Conservation (phyloP, 1,140 invertebrate genomes). For the Archegozetes longisetosus region DNA sequence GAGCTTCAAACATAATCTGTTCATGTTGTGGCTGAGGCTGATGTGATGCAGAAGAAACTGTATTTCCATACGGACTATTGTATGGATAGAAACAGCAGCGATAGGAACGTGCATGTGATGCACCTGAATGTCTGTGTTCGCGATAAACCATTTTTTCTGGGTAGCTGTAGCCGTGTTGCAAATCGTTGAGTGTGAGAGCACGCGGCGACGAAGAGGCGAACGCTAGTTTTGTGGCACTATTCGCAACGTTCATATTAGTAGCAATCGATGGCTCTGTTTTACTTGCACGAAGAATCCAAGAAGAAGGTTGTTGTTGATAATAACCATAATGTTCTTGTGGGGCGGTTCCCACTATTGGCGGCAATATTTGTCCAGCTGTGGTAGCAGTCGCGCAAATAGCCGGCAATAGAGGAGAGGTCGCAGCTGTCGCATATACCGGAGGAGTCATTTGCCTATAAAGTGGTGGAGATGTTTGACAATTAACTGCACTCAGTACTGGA, state of each 20-base stretch:
- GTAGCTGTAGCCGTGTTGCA: background rate
- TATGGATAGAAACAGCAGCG: background rate
- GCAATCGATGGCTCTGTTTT: conserved; percentile 11
- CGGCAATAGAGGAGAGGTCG: background rate
- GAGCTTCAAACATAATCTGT: conserved; percentile 62
- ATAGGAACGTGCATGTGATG: background rate
- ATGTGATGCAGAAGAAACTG: background rate
- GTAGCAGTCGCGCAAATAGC: background rate
- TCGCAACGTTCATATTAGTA: background rate
- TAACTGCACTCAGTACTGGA: background rate
- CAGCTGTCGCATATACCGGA: background rate
- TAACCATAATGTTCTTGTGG: background rate
- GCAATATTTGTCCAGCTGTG: background rate
- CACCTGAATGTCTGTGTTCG: background rate
- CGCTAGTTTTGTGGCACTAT: background rate
- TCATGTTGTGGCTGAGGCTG: conserved; percentile 28
- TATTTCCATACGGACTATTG: background rate
- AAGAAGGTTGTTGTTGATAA: background rate
- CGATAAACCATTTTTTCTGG: background rate
- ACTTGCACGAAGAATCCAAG: background rate
- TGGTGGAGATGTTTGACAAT: background rate
- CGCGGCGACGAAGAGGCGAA: background rate
- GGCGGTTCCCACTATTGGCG: background rate
- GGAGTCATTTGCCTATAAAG: background rate
- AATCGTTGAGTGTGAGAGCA: background rate